Conservation (phyloP, 2,888 invertebrate species). For the Matsumyia berberina region DNA sequence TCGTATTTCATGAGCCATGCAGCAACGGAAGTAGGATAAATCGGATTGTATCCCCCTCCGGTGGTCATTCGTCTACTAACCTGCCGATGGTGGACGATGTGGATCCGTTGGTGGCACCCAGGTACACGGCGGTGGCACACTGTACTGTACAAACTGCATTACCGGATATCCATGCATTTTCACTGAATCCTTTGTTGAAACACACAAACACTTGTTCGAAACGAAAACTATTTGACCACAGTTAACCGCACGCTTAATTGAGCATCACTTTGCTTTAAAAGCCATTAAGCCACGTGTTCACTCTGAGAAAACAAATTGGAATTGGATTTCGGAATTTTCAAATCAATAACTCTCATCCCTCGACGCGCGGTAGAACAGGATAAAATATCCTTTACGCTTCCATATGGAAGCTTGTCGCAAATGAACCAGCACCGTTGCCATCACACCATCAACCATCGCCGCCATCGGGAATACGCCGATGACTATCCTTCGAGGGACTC, state of each 20-base stretch:
- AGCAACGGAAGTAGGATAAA: conserved; percentile 24
- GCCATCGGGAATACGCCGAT: conserved; percentile 43
- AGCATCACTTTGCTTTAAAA: conserved; percentile 49
- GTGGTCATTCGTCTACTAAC: conserved; percentile 63
- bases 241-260: conserved; percentile 37
- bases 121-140: conserved; percentile 85
- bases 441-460: conserved; percentile 34
- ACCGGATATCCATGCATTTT: conserved; percentile 88
- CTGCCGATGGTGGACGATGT: conserved; percentile 80
- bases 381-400: conserved; percentile 44
- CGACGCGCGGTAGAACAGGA: not conserved
- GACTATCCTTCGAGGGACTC: conserved; percentile 36
- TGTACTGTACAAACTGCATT: conserved; percentile 88
- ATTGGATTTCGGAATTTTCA: conserved; percentile 22
- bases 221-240: not conserved
- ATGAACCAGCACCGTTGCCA: conserved; percentile 29
- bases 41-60: not conserved
- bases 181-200: conserved; percentile 64
- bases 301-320: conserved; percentile 21
- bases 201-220: conserved; percentile 33
- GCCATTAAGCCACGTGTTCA: conserved; percentile 68
- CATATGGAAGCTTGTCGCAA: conserved; percentile 63
- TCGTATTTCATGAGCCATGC: conserved; percentile 51
- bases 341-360: conserved; percentile 66
- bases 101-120: conserved; percentile 83